Evolutionary conservation across 2,888 invertebrate species (phyloP).

Genomic region (Listrodromus nycthemerus): DNA sequence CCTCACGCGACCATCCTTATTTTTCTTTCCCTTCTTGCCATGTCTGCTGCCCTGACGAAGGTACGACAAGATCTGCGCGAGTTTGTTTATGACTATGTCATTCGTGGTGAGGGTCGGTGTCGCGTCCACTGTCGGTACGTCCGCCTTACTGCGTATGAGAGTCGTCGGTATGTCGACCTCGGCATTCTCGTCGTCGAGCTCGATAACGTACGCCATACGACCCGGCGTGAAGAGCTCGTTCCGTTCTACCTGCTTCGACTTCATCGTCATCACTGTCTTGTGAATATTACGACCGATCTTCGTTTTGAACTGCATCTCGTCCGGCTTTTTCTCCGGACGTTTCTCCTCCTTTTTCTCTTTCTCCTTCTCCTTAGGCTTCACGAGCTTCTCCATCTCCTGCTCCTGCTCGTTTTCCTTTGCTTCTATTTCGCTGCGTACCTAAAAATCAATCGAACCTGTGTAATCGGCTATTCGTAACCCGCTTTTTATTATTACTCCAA

Average conservation of each 20-base stretch:
- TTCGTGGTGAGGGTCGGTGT: slow-evolving; percentile 90
- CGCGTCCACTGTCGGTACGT: slow-evolving; percentile 91
- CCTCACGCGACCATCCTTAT: slow-evolving; percentile 85
- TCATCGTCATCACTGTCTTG: slow-evolving; percentile 88
- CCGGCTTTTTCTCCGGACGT: slow-evolving; percentile 87
- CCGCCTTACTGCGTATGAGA: slow-evolving; percentile 95
- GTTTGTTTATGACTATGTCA: slow-evolving; percentile 96
- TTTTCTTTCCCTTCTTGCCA: slow-evolving; percentile 90
- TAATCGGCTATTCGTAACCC: slow-evolving; percentile 3
- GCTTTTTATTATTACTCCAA: not conserved
- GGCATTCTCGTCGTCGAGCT: slow-evolving; percentile 93
- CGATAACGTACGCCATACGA: slow-evolving; percentile 99
- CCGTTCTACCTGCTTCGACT: slow-evolving; percentile 90
- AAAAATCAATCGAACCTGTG: slow-evolving; percentile 77
- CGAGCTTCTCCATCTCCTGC: slow-evolving; percentile 91
- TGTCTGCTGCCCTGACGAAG: slow-evolving; percentile 95
- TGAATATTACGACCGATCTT: slow-evolving; percentile 92
- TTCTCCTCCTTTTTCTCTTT: slow-evolving; percentile 85
- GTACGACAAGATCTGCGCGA: slow-evolving; percentile 98
- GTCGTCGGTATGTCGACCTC: slow-evolving; percentile 98
- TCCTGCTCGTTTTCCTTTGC: slow-evolving; percentile 93
- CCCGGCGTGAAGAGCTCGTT: slow-evolving; percentile 98
- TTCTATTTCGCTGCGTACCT: slow-evolving; percentile 92
- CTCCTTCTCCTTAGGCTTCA: slow-evolving; percentile 85
- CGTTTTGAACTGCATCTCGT: slow-evolving; percentile 93